Evolutionary conservation across 53 echinoderm and acorn worm species (phyloP), one percentile per base, ranked within the genome.

Genomic region (Luidia sarsii): DNA sequence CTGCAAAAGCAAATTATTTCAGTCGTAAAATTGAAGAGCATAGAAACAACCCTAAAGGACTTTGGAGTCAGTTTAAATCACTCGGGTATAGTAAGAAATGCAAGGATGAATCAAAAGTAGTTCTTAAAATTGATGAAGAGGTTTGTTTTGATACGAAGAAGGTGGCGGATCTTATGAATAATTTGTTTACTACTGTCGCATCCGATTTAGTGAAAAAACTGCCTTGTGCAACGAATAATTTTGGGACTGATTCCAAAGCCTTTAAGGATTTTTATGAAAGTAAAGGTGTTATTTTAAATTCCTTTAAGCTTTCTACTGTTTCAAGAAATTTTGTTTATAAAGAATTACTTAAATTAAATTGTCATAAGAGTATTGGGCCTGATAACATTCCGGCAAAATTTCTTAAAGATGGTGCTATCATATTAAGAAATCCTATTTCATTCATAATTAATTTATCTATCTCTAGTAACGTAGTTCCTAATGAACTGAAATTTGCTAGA

Each of bases 371-470:
- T 36, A 65, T 79, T 33, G 86, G 86, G 22, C 66, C 54, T 28
- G 86, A 87, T 52, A 57, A 57, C 22, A 79, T 87, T 39, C 80
- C 80, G 34, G 68, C 70, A 7, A 49, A 62, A 21, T 80, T 82
- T 61, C 49, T 80, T 13, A 68, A 65, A 29, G 81, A 86, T 48
- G 68, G 74, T 73, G 86, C 86, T 41, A 16, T 41, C 18, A 65
- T 27, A 30, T 20, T 87, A 57, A 81, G 67, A 53, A 50, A 52
- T 32, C 54, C 32, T n/a, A 7, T 84, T 33, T 29, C 83, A 18
- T 61, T 65, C 54, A 67, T 79, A 36, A 75, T 84, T 49, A 83
- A 84, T 60, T 35, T 83, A 48, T 83, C 68, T 4, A 83, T 84
- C 11, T 57, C 49, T 45, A 88, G 67, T 25, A 54, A 72, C 29